These are phyloP conservation scores for Boloria euphrosyne DNA, from an alignment of 2,888 invertebrate genomes.

Conservation along the genomic window DNA sequence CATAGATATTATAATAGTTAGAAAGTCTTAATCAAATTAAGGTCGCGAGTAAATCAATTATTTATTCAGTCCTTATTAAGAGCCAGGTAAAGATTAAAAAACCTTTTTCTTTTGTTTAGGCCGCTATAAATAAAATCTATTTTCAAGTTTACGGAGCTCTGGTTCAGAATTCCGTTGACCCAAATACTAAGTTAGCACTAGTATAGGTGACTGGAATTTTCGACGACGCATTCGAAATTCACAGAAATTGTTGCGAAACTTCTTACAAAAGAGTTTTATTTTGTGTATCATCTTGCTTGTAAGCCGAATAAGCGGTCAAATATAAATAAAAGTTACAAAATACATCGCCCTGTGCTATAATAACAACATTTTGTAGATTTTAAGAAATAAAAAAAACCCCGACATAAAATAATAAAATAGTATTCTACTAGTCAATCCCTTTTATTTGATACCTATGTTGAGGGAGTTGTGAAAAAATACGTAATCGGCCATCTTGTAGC, in stretches of 20 bases:
- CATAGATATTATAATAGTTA: background rate
- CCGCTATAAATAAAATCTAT: slow-evolving; percentile 69
- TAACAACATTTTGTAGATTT: too few species aligned
- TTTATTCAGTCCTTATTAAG: background rate
- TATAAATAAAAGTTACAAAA: too few species aligned
- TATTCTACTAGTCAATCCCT: too few species aligned
- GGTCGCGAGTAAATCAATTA: background rate
- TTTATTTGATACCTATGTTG: too few species aligned
- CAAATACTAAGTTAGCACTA: slow-evolving; percentile 63
- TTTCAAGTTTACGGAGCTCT: slow-evolving; percentile 73
- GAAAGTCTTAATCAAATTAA: background rate
- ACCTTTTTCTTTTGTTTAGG: slow-evolving; percentile 50
- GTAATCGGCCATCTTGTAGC: too few species aligned
- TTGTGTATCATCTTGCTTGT: slow-evolving; percentile 7
- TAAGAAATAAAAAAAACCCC: too few species aligned
- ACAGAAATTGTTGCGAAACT: slow-evolving; percentile 43
- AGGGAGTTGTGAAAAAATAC: too few species aligned
- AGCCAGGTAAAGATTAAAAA: slow-evolving; percentile 4
- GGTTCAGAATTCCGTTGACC: slow-evolving; percentile 66
- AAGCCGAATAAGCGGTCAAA: background rate
- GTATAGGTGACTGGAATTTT: slow-evolving; percentile 57
- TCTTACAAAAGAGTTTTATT: slow-evolving; percentile 46
- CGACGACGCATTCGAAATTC: slow-evolving; percentile 45
- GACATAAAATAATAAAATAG: too few species aligned
- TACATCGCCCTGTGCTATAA: too few species aligned